Evolutionary conservation across 2,113 vertebrate species (phyloP).

Genomic region (Sapayoa aenigma): DNA sequence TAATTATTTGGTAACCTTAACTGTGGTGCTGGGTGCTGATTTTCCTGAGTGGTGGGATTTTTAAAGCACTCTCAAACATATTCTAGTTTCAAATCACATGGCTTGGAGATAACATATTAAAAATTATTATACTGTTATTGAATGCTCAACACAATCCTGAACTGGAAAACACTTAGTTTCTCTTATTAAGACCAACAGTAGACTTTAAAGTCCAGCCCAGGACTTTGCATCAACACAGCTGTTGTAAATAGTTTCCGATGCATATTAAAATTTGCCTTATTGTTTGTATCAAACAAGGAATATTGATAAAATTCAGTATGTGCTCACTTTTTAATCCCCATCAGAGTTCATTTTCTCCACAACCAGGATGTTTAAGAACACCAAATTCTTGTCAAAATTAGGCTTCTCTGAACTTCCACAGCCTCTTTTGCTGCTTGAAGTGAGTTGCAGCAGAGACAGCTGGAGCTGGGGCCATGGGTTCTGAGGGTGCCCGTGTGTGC

Average conservation of each 20-base stretch:
- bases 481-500: neutral
- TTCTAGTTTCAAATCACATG: neutral
- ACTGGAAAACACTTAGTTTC: neutral
- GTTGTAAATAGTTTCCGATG: neutral
- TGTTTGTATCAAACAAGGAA: neutral
- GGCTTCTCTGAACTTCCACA: neutral
- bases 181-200: neutral
- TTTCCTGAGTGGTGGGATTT: neutral
- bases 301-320: neutral
- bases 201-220: neutral
- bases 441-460: neutral
- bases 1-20: neutral
- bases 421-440: neutral
- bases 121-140: neutral
- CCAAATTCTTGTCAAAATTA: neutral
- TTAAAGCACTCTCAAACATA: neutral
- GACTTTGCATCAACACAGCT: neutral
- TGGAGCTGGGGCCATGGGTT: neutral
- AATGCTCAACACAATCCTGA: neutral
- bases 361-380: neutral
- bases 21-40: neutral
- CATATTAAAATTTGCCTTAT: neutral
- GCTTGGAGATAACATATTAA: neutral
- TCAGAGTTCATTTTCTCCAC: neutral
- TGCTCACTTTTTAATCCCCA: neutral